Conservation (phyloP, 2,113 vertebrate genomes). For the Eulemur rufifrons region DNA sequence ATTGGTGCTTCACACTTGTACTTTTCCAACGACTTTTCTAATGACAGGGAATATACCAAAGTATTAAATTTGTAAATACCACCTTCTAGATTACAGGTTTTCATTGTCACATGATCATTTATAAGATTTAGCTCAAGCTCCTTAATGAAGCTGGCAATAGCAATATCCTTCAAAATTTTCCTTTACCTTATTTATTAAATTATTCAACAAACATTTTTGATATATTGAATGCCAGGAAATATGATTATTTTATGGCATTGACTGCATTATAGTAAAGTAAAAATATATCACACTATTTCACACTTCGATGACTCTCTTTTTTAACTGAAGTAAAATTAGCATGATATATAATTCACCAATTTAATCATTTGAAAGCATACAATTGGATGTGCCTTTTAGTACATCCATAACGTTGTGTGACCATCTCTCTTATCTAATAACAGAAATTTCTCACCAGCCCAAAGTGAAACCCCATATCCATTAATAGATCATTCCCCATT, state of each 20-base stretch:
- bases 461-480: background rate
- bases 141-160: background rate
- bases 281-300: background rate
- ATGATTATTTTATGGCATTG: background rate
- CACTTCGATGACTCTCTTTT: background rate
- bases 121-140: background rate
- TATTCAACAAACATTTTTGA: background rate
- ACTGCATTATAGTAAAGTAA: background rate
- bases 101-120: background rate
- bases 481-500: background rate
- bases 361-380: background rate
- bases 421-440: background rate
- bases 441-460: background rate
- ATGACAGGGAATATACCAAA: background rate
- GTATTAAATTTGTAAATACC: background rate
- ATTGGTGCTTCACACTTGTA: background rate
- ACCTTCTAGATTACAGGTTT: background rate
- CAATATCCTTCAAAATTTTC: background rate
- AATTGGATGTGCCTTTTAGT: background rate
- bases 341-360: background rate
- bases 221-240: background rate
- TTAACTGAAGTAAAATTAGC: background rate
- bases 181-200: background rate
- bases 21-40: background rate
- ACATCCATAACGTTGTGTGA: background rate